Conservation (phyloP, 2,888 invertebrate species). For the Thelaira solivaga region DNA sequence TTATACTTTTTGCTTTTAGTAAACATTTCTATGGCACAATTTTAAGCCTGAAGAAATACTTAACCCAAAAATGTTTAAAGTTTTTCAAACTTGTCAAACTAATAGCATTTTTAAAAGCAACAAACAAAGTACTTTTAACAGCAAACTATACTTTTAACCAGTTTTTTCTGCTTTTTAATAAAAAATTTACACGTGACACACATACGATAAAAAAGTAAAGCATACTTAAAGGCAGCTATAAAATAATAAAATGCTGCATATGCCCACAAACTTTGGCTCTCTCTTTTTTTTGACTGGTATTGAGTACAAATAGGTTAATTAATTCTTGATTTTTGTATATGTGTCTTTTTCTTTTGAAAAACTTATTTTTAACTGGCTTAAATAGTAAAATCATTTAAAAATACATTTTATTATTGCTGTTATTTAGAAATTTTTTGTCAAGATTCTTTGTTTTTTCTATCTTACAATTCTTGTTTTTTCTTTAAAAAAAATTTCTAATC, state of each 20-base stretch:
- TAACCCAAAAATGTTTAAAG: neutral
- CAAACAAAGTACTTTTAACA: too few relatives aligned
- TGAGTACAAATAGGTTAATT: too few relatives aligned
- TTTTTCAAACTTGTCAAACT: conserved; percentile 3
- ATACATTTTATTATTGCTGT: conserved; percentile 8
- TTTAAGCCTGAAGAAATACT: neutral
- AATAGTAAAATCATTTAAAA: conserved; percentile 37
- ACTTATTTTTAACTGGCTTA: too few relatives aligned
- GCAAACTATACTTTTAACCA: too few relatives aligned
- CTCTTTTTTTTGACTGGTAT: too few relatives aligned
- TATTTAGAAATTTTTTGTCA: neutral
- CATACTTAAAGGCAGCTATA: neutral
- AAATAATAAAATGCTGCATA: neutral
- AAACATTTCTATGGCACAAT: too few relatives aligned
- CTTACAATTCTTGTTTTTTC: neutral
- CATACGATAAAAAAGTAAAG: neutral
- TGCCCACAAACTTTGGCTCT: neutral
- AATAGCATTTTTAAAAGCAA: neutral
- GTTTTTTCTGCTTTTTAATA: too few relatives aligned
- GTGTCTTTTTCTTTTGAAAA: too few relatives aligned
- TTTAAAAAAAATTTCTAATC: conserved; percentile 28
- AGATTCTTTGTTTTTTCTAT: neutral
- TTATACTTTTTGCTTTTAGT: too few relatives aligned
- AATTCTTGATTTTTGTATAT: too few relatives aligned
- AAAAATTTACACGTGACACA: too few relatives aligned